Evolutionary conservation across 1,140 invertebrate genomes (phyloP), one percentile per base, ranked within the genome.

Genomic region (Drosophila serrata): DNA sequence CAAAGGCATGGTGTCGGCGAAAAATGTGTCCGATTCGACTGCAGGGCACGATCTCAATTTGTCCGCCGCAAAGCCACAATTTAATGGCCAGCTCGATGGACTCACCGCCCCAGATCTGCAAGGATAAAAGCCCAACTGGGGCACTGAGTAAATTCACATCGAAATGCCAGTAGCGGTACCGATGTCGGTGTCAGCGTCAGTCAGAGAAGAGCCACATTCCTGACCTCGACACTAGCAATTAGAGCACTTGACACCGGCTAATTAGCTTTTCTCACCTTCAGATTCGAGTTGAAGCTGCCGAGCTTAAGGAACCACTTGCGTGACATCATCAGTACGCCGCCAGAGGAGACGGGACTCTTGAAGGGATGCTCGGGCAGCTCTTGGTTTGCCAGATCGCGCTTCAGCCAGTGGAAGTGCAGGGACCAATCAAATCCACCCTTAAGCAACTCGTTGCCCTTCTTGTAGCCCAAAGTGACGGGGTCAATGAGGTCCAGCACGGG

Each of bases 51-150:
- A 96, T 96, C 93, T 97, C 95, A 64, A 98, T 93, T 61, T 94
- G 93, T 55, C 97, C 96, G 61, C 96, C 84, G 93, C 95, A 96
- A 92, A 95, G 95, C 95, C 95, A 96, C 78, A 98, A 96, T 92
- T 98, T 95, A 93, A 99, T 99, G 45, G 97, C 98, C 94, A 99
- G 97, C 94, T 99, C 98, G 60, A 99, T 95, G 94, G 99, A 99
- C 94, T 99, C 98, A n/a, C 98, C 98, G 48, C 98, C 98, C 98
- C 98, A 99, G 94, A 94, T 95, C 73, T 95, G 94, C 97, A 98
- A 46, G 48, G 63, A 75, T 37, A 53, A 40, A 40, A 31, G 27
- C 8, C 19, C 33, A 39, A 51, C 15, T 8, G 43, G 29, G 15
- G n/a, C 45, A 35, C 35, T 31, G 42, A n/a, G 11, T 37, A 31